Evolutionary conservation across 2,797 vertebrate genomes (phyloP), one percentile per base, ranked within the genome.

Genomic region (Setipinna tenuifilis): DNA sequence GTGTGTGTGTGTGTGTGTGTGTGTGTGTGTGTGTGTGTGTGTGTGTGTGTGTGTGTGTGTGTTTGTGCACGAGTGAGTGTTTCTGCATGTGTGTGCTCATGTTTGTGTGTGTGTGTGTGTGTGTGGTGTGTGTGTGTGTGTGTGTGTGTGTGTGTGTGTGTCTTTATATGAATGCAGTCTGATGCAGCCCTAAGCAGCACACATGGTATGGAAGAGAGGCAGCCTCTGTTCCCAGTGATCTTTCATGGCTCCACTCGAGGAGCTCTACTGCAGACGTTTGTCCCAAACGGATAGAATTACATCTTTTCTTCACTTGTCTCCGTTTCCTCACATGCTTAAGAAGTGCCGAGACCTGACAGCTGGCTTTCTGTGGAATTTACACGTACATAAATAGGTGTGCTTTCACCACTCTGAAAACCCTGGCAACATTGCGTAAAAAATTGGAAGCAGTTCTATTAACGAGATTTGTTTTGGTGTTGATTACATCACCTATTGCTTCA

Each of bases 221-320:
- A 7, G 25, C 2, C 12, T 78, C 31, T 78, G 71, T 78, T 41
- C 71, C 14, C 71, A 44, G 35, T 3, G 16, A 41, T 78, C 31
- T 71, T 35, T 71, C 65, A 71, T 71, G 28, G 65, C 25, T 71
- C 65, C 25, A 10, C 23, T 23, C 28, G 65, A 14, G 28, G 12
- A 17, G 65, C 28, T 28, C 14, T 21, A 78, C 41, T 78, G 71
- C 35, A 44, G 31, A 71, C 28, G 31, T 71, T 78, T 44, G 71
- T 78, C 71, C 35, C 71, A 41, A 71, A 78, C 21, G 19, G 71
- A 78, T 78, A 78, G 35, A 78, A 19, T 78, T 78, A 78, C 71
- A 7, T 78, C 71, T 78, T 44, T 44, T 44, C 71, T 78, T 21
- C 35, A 14, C 71, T 78, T 78, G 71, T 78, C 71, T 78, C 35